A percentile compares a stretch with the other conserved stretches of the same genome.
Evolutionary conservation across 2,888 invertebrate genomes (phyloP).

Genomic region (Nemotelus nigrinus): DNA sequence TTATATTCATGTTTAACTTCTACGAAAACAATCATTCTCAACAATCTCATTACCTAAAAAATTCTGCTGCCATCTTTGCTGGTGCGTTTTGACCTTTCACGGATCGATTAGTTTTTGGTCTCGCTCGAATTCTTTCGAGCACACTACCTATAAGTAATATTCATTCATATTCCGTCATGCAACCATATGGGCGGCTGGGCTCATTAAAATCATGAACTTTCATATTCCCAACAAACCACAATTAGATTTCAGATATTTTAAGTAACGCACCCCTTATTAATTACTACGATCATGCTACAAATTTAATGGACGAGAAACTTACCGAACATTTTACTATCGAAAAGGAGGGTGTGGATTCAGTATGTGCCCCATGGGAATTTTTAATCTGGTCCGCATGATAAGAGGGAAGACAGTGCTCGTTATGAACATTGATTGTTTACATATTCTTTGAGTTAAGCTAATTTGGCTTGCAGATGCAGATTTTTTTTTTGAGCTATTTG

Average conservation of each 20-base stretch:
- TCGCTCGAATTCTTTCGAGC: slow-evolving; percentile 1
- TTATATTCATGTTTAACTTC: too few relatives aligned
- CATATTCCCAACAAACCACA: too few relatives aligned
- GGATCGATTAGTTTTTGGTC: slow-evolving; percentile 6
- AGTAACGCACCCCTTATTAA: slow-evolving; percentile 12
- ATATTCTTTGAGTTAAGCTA: too few relatives aligned
- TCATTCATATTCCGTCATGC: slow-evolving; percentile 16
- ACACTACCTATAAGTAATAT: too few relatives aligned
- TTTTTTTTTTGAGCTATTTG: too few relatives aligned
- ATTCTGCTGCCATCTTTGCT: too few relatives aligned
- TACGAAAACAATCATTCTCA: too few relatives aligned
- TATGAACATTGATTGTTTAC: too few relatives aligned
- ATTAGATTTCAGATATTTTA: background rate
- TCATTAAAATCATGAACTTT: too few relatives aligned
- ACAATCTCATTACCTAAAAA: too few relatives aligned
- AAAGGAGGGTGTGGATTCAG: background rate
- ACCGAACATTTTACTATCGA: slow-evolving; percentile 9
- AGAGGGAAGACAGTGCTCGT: too few relatives aligned
- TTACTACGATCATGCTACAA: background rate
- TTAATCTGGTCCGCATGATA: background rate
- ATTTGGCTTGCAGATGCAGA: too few relatives aligned
- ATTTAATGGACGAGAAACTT: slow-evolving; percentile 23
- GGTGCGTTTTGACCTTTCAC: slow-evolving; percentile 15
- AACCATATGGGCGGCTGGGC: background rate
- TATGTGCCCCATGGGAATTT: slow-evolving; percentile 21